Conservation (phyloP, 2,797 vertebrate species). For the Zalophus californianus region DNA sequence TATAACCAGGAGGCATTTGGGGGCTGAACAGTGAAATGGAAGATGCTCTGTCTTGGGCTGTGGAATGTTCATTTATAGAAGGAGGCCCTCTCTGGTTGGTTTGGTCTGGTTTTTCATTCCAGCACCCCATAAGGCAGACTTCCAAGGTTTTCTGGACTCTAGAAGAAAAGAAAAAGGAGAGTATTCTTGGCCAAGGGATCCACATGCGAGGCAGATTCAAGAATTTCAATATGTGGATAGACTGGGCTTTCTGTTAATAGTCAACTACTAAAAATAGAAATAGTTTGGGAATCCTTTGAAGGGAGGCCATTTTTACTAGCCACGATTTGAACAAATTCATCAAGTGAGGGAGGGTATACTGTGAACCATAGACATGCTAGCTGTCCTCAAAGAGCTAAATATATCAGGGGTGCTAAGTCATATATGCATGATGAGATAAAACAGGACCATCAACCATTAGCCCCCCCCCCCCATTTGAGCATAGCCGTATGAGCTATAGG, state of each 20-base stretch:
- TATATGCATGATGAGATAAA: not conserved
- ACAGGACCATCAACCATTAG: not conserved
- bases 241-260: constrained; percentile 43
- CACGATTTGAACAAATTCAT: constrained; percentile 24
- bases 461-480: accelerated
- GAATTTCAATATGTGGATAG: constrained; percentile 69
- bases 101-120: constrained; percentile 70
- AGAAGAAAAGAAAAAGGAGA: constrained; percentile 67
- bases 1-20: constrained; percentile 75
- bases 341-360: not conserved
- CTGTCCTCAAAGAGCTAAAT: not conserved
- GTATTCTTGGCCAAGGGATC: constrained; percentile 50
- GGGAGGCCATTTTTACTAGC: constrained; percentile 9
- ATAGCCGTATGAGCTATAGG: not conserved
- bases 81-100: constrained; percentile 29
- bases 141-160: constrained; percentile 63
- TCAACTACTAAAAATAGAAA: constrained; percentile 65
- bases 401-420: not conserved
- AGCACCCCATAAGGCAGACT: constrained; percentile 54
- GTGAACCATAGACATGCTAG: not conserved
- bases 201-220: constrained; percentile 14
- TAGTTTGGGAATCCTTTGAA: constrained; percentile 51
- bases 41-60: constrained; percentile 57
- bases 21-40: constrained; percentile 32
- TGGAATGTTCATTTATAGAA: constrained; percentile 59